Evolutionary conservation across 2,797 vertebrate genomes (phyloP), one percentile per base, ranked within the genome.

Genomic region (Fratercula arctica): DNA sequence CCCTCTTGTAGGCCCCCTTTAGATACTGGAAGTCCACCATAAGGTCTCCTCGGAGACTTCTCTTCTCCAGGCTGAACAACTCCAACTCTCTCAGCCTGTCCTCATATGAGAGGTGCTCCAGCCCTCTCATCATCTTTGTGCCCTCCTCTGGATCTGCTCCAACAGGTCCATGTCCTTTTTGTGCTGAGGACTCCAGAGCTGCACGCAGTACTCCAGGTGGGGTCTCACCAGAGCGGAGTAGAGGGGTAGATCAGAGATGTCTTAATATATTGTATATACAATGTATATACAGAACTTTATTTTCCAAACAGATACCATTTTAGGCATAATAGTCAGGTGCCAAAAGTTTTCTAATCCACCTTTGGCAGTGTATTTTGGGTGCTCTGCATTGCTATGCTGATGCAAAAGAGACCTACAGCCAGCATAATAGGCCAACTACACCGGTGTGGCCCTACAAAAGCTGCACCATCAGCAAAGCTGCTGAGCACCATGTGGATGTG

Each of bases 381-480:
- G 60, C n/a, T 77, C 57, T 1, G 5, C 23, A 35, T 41, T 57
- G 53, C 70, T 41, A 17, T 17, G 67, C 26, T 37, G 59, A 20
- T 29, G 53, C 33, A 31, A 16, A 67, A 53, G 35, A 43, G 46
- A 35, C 2, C 0, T 29, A 14, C 23, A 37, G 26, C 4, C 4
- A 13, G 16, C 9, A 1, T 9, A 43, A 63, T 0, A 3, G 26
- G 31, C 48, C 35, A 31, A 29, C 20, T 1, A 2, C 29, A n/a
- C 37, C 2, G 1, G 18, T 3, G 5, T 18, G 26, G 35, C 11
- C 59, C 25, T 45, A 7, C 41, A 56, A n/a, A 51, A 60, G 45
- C 60, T 35, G 35, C 2, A 1, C 4, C 3, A 7, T 11, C 0
- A 0, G 56, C 60, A 53, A 29, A 81, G 37, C 31, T 61, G 37